A percentile compares a stretch with the other conserved stretches of the same genome.
Conservation (phyloP, 2,888 invertebrate genomes). For the Cerastis rubricosa region DNA sequence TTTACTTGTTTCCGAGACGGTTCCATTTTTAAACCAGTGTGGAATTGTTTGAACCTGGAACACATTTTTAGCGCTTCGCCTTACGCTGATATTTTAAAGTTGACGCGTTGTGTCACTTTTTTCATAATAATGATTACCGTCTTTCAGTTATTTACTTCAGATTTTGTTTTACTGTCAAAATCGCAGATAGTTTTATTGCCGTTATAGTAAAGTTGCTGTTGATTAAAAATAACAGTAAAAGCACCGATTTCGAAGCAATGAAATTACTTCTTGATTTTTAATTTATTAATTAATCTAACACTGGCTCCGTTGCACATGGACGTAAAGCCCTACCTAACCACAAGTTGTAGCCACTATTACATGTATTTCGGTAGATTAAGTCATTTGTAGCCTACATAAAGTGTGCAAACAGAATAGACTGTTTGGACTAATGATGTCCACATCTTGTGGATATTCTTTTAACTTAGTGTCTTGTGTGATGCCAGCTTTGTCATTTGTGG, state of each 20-base stretch:
- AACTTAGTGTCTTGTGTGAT: neutral
- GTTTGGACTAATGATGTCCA: conserved; percentile 10
- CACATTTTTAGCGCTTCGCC: neutral
- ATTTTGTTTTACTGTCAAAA: neutral
- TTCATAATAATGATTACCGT: neutral
- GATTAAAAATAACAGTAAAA: neutral
- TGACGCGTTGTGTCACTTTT: neutral
- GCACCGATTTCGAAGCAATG: neutral
- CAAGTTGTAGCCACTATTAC: neutral
- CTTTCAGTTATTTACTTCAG: neutral
- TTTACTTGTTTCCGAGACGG: neutral
- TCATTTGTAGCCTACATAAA: neutral
- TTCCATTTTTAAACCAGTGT: conserved; percentile 15
- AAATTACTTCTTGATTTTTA: neutral
- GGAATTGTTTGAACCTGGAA: neutral
- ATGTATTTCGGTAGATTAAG: neutral
- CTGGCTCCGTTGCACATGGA: neutral
- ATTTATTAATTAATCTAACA: neutral
- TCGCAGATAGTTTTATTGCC: neutral
- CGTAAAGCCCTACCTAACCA: neutral
- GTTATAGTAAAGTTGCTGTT: neutral
- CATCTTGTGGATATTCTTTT: conserved; percentile 15
- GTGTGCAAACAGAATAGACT: neutral
- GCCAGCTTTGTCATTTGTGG: neutral
- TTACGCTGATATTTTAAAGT: too few relatives aligned